Conservation (phyloP, 37 sponge, comb jelly and placozoan genomes). For the Ianthella basta region DNA sequence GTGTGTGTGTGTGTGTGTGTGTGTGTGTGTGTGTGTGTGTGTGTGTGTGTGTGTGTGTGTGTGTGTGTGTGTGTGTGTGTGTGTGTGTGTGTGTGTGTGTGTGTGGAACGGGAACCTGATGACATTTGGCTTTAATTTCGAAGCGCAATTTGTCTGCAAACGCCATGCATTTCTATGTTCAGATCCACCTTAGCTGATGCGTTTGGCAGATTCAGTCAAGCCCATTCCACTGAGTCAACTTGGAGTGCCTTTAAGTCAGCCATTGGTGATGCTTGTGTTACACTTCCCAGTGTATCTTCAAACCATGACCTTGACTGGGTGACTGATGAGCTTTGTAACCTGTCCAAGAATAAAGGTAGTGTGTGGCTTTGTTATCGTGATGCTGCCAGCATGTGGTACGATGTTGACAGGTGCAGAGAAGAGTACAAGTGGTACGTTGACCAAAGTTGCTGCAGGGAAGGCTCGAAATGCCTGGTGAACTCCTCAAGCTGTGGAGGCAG, state of each 20-base stretch:
- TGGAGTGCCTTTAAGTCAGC: conserved; percentile 19
- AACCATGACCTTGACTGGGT: not conserved
- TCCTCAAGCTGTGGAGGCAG: conserved; percentile 4
- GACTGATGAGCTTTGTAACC: conserved; percentile 15
- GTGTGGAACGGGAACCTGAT: not conserved
- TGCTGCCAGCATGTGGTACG: not conserved
- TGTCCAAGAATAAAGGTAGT: conserved; percentile 2
- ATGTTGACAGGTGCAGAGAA: not conserved
- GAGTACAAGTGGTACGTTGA: not conserved
- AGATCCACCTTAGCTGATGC: not conserved
- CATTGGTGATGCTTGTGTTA: not conserved
- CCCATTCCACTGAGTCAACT: not conserved
- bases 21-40: too few relatives aligned
- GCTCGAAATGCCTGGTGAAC: not conserved
- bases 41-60: too few relatives aligned
- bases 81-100: not conserved
- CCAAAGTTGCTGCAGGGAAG: not conserved
- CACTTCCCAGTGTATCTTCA: not conserved
- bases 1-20: too few relatives aligned
- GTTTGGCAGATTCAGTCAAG: too few relatives aligned
- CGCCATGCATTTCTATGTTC: not conserved
- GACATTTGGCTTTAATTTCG: not conserved
- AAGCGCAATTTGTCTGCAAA: not conserved
- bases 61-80: too few relatives aligned
- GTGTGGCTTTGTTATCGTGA: not conserved